Evolutionary conservation across 2,113 vertebrate species (phyloP), one percentile per base, ranked within the genome.

Genomic region (Dasyurus viverrinus): DNA sequence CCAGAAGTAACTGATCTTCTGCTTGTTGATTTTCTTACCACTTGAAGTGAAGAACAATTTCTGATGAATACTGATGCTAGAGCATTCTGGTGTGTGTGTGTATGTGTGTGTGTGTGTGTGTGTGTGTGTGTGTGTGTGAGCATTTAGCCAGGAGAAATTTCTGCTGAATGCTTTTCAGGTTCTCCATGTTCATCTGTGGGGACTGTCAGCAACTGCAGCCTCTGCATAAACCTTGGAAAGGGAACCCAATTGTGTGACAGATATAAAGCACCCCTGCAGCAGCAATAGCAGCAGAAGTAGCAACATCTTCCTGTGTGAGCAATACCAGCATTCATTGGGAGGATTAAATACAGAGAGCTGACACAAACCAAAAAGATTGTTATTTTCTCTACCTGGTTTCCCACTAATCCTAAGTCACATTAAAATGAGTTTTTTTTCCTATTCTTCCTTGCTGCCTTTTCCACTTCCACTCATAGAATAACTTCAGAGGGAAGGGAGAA

Each of bases 11-110:
- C 12, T 42, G 68, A 42, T 36, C 36, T 68, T 68, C 55, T 42
- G 16, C 68, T 84, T n/a, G 12, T n/a, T 42, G n/a, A 84, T 42
- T 36, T 7, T 68, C 96, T 97, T 97, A 97, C 89, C 53, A 94
- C 53, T 95, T 60, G 94, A 96, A 97, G 94, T 93, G n/a, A 96
- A 97, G 97, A 97, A 96, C 92, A 93, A 94, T 97, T 96, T 94
- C 94, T 95, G 96, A 97, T 98, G 93, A 97, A 93, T 91, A 96
- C 95, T 95, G 94, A 94, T 89, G 93, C n/a, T 54, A 91, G 94
- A 94, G 89, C 92, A 96, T 91, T 95, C 90, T 94, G 92, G 6
- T 57, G 76, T 94, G 92, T 94, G 91, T 97, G 23, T 55, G 89
- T 92, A 26, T 57, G 76, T 94, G 93, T 94, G 92, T 97, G 23